Percentiles rank a stretch among this genome's conserved stretches.
These are phyloP conservation scores for Gymnorhina tibicen DNA, from an alignment of 2,113 vertebrate genomes.

Conservation along the genomic window DNA sequence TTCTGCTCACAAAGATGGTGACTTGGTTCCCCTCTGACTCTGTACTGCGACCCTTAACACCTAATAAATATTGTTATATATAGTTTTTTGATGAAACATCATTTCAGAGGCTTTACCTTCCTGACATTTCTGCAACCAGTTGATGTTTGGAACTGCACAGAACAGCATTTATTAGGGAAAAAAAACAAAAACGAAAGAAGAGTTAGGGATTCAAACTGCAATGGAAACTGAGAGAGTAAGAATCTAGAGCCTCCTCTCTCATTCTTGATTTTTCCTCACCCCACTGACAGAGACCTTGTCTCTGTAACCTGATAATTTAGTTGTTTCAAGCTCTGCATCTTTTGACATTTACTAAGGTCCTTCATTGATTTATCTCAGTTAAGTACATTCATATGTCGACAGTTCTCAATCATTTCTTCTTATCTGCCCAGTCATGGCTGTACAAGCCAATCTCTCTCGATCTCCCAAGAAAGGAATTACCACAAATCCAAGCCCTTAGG, in stretches of 20 bases:
- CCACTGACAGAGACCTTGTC: background rate
- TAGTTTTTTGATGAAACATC: background rate
- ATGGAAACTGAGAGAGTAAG: background rate
- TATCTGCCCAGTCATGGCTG: background rate
- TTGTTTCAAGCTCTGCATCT: constrained; percentile 18
- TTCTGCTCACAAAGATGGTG: background rate
- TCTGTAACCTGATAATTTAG: constrained; percentile 12
- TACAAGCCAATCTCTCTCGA: background rate
- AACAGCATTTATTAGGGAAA: background rate
- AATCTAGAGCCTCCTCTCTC: background rate
- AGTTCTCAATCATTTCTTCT: constrained; percentile 25
- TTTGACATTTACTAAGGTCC: constrained; percentile 29
- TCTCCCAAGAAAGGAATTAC: background rate
- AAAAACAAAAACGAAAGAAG: background rate
- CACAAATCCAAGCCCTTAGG: background rate
- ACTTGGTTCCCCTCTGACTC: background rate
- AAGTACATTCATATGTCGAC: constrained; percentile 15
- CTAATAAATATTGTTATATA: background rate
- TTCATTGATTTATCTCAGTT: constrained; percentile 50
- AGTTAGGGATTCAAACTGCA: background rate
- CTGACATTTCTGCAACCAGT: background rate
- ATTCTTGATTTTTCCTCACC: background rate
- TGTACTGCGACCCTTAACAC: background rate
- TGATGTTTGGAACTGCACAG: background rate
- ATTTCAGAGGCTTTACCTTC: background rate